A percentile compares a stretch with the other conserved stretches of the same genome.
phyloP scores from a whole-genome alignment of 2,888 invertebrate genomes.

The Anarsia innoxiella region DNA sequence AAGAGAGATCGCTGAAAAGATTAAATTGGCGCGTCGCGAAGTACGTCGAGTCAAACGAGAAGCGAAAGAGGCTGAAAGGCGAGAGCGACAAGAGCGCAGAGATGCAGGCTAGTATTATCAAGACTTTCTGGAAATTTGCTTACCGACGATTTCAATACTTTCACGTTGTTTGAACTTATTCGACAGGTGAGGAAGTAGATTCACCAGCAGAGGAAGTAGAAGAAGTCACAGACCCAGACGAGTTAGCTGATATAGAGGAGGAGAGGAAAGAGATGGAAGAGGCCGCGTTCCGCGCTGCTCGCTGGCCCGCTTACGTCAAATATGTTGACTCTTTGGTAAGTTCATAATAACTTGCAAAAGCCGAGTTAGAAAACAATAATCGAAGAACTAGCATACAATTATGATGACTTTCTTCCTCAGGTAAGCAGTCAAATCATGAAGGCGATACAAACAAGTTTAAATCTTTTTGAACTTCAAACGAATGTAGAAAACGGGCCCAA shows the following conservation, averaged over 20 bases:
- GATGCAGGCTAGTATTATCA: no score
- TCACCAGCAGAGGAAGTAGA: constrained; percentile 59
- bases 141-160: no score
- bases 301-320: constrained; percentile 70
- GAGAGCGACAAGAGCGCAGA: constrained; percentile 42
- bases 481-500: constrained; percentile 70
- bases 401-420: no score
- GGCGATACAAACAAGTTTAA: constrained; percentile 66
- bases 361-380: no score
- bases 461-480: constrained; percentile 77
- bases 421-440: constrained; percentile 61
- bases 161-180: no score
- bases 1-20: constrained; percentile 29
- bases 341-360: no score
- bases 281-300: constrained; percentile 48
- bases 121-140: no score
- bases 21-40: constrained; percentile 50
- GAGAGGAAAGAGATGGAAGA: constrained; percentile 55
- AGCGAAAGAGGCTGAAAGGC: constrained; percentile 39
- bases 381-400: no score
- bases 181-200: constrained; percentile 54
- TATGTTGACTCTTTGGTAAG: constrained; percentile 61
- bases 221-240: constrained; percentile 49
- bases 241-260: constrained; percentile 57
- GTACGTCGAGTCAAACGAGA: constrained; percentile 48